Evolutionary conservation across 2,797 vertebrate species (phyloP), one percentile per base, ranked within the genome.

Genomic region (Astyanax mexicanus): DNA sequence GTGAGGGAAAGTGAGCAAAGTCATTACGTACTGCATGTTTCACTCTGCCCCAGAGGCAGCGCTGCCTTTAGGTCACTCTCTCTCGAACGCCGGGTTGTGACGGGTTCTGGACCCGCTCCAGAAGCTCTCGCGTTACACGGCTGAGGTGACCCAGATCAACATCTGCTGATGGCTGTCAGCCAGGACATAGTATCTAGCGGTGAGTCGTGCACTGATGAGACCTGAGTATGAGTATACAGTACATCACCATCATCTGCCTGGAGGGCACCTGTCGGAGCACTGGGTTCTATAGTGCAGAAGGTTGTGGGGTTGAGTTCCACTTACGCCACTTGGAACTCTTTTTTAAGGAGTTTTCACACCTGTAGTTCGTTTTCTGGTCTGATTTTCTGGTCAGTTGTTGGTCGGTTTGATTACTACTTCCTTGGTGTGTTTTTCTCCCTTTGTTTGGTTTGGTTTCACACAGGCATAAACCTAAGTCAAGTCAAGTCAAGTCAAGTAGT

Each of bases 101-200:
- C 64, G 67, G 40, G 37, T 54, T n/a, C 49, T 77, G 67, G 67
- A 9, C 38, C 6, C 10, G 49, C 67, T 70, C 49, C 74, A 64
- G 29, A 58, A 45, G 55, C 38, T 58, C 62, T 49, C 44, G 52
- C 64, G 37, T 60, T 69, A 58, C 65, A 68, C 47, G 35, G 49
- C n/a, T 29, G 47, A 71, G 40, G 68, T 71, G 58, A 65, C 75
- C 68, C 75, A 64, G 49, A 71, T 64, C 68, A 71, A 69, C 75
- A 65, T 77, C 74, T 71, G 75, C 58, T 65, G 68, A 65, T 77
- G 58, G 75, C 38, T 71, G 40, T 57, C 38, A 38, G 68, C 68
- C 58, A 47, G 47, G 21, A 38, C 37, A 5, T 47, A 37, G 49
- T 57, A 57, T 17, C 42, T 45, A 45, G 13, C 12, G 47, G 42